Conservation (phyloP, 1,140 invertebrate species). For the Apolygus lucorum region DNA sequence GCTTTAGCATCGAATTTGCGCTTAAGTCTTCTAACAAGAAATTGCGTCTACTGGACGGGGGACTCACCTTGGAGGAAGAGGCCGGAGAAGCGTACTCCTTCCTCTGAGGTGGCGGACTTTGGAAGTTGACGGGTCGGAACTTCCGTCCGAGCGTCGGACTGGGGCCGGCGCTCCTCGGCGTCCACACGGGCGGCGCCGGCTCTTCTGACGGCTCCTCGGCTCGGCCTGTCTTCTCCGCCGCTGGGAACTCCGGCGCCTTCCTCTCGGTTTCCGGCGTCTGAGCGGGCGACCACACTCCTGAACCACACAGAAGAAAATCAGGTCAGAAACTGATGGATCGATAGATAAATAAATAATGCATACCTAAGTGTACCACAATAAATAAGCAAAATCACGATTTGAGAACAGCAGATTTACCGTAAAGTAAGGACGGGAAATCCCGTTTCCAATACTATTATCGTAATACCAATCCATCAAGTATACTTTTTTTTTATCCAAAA, state of each 20-base stretch:
- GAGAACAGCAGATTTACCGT: too few relatives aligned
- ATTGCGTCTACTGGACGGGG: too few relatives aligned
- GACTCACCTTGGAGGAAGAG: background rate
- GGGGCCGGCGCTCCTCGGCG: conserved; percentile 54
- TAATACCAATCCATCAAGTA: too few relatives aligned
- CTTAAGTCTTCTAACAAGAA: too few relatives aligned
- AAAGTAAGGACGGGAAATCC: too few relatives aligned
- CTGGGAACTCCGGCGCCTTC: conserved; percentile 29
- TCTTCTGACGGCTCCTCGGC: conserved; percentile 25
- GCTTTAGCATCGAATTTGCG: too few relatives aligned
- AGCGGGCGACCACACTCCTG: conserved; percentile 44
- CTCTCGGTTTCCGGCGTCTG: conserved; percentile 33
- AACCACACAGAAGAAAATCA: conserved; percentile 22
- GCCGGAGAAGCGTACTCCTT: conserved; percentile 35
- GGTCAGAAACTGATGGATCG: too few relatives aligned
- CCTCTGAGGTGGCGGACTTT: conserved; percentile 54
- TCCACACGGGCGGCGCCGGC: conserved; percentile 60
- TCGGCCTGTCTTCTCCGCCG: conserved; percentile 21
- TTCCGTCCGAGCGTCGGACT: conserved; percentile 56
- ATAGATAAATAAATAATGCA: too few relatives aligned
- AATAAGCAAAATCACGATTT: too few relatives aligned
- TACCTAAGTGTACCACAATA: too few relatives aligned
- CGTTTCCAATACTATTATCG: too few relatives aligned
- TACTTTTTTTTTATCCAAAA: too few relatives aligned
- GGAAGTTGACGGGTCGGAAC: conserved; percentile 67